phyloP scores from a whole-genome alignment of 2,797 vertebrate genomes.

The Amblyraja radiata region DNA sequence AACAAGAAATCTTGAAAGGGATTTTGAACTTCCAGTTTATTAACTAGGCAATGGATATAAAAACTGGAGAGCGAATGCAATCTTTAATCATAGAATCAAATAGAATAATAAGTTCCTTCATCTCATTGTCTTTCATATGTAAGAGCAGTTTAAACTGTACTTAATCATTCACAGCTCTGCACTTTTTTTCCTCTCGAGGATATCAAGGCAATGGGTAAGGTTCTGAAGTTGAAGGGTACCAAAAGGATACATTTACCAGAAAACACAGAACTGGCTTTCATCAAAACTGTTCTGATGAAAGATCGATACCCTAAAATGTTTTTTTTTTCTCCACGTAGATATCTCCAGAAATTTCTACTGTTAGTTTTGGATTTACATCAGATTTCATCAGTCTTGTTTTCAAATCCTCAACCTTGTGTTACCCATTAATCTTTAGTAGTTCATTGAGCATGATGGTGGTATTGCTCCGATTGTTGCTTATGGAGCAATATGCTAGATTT shows the following conservation, averaged over 20 bases:
- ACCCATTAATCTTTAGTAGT: neutral
- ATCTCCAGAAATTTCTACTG: too few relatives aligned
- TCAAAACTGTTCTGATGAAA: too few relatives aligned
- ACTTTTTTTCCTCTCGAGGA: neutral
- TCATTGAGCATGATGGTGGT: neutral
- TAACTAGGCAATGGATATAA: neutral
- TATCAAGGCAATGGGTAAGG: neutral
- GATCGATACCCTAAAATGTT: too few relatives aligned
- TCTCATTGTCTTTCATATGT: neutral
- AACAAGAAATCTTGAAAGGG: neutral
- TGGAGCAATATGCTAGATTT: neutral
- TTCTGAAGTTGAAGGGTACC: neutral
- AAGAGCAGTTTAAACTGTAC: neutral
- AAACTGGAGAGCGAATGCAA: neutral
- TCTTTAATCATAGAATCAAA: neutral
- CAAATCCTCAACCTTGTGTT: neutral
- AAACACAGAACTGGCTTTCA: neutral
- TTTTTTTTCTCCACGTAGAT: too few relatives aligned
- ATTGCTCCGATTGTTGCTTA: neutral
- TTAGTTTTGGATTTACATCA: too few relatives aligned
- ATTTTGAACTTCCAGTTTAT: conserved; percentile 3
- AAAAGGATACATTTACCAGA: neutral
- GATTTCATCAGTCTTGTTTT: neutral
- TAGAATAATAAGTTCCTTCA: neutral
- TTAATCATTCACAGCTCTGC: neutral